Evolutionary conservation across 2,113 vertebrate genomes (phyloP).

Genomic region (Pelodiscus sinensis): DNA sequence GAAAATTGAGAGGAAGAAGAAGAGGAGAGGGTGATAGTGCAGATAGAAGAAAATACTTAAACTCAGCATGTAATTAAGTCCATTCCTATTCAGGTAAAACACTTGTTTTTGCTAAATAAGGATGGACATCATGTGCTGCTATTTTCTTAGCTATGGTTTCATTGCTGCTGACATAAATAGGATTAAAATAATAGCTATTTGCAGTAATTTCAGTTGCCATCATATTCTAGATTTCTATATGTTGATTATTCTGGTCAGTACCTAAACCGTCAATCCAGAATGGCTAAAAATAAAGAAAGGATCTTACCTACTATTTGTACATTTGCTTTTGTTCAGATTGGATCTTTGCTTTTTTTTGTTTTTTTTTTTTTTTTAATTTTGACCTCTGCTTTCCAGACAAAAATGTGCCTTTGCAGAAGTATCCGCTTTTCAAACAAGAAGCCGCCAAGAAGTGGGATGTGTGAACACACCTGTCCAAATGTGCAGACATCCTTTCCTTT

Average conservation of each 20-base stretch:
- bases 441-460: rapidly evolving
- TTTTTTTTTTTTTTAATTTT: not conserved
- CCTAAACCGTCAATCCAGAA: not conserved
- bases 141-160: not conserved
- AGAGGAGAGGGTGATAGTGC: not conserved
- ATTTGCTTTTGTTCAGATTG: not conserved
- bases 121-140: not conserved
- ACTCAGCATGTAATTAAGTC: not conserved
- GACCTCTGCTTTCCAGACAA: not conserved
- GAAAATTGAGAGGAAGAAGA: not conserved
- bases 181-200: not conserved
- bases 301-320: not conserved
- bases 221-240: not conserved
- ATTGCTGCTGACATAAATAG: constrained; percentile 8
- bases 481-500: not conserved
- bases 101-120: not conserved
- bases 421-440: not conserved
- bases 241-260: not conserved
- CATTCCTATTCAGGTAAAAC: not conserved
- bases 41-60: not conserved
- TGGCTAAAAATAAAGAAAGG: not conserved
- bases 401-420: not conserved
- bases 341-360: not conserved
- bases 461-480: not conserved
- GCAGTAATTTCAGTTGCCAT: not conserved